phyloP scores from a whole-genome alignment of 2,797 vertebrate genomes.

The Lerista edwardsae region DNA sequence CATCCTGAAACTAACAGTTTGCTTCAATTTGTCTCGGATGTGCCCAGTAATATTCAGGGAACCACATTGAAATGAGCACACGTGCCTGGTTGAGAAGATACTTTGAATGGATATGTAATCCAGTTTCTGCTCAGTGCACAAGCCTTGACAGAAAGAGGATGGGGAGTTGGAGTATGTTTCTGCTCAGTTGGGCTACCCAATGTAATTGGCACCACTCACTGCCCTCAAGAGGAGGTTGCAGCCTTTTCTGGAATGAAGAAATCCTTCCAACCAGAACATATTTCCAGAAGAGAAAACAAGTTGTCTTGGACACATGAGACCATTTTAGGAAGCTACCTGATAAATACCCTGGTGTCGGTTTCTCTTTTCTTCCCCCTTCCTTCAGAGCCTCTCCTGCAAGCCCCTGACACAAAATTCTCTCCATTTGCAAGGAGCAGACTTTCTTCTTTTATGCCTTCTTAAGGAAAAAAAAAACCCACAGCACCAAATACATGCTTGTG shows the following conservation, averaged over 20 bases:
- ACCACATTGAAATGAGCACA: constrained; percentile 4
- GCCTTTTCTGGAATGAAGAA: neutral
- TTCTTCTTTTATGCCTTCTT: neutral
- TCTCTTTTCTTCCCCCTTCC: neutral
- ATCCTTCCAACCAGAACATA: constrained; percentile 7
- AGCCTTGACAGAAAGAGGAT: neutral
- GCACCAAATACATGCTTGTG: neutral
- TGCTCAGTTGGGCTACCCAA: constrained; percentile 24
- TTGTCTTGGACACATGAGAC: constrained; percentile 20
- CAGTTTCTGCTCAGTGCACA: constrained; percentile 16
- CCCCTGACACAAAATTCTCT: neutral
- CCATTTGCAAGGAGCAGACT: neutral
- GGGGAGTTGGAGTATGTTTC: constrained; percentile 21
- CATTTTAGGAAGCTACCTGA: constrained; percentile 18
- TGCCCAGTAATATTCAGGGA: constrained; percentile 7
- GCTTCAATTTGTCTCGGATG: constrained; percentile 1
- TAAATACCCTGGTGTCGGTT: constrained; percentile 43
- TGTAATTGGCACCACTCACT: constrained; percentile 34
- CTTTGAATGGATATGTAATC: constrained; percentile 12
- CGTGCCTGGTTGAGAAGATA: neutral
- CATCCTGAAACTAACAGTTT: constrained; percentile 15
- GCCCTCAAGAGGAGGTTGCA: neutral
- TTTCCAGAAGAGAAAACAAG: constrained; percentile 14
- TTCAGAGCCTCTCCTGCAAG: neutral
- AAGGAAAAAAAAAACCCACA: neutral